Evolutionary conservation across 2,888 invertebrate species (phyloP).

Genomic region (Drosophila atripex): DNA sequence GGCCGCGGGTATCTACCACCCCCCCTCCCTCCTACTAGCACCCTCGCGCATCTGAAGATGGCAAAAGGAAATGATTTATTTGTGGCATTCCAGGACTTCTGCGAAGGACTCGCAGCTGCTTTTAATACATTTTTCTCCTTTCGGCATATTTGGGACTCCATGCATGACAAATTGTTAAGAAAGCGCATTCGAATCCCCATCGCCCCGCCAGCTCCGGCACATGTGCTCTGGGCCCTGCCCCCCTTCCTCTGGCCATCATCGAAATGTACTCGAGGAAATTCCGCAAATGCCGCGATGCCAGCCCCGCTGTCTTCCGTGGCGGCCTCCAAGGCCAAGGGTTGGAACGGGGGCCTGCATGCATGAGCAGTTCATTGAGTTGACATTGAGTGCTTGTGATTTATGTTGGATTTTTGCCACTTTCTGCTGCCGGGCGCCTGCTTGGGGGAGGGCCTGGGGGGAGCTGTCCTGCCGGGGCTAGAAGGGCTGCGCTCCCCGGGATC

Average conservation of each 20-base stretch:
- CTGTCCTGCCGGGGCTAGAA: background rate
- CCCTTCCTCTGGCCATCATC: conserved; percentile 67
- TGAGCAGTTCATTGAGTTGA: conserved; percentile 75
- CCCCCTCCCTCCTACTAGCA: conserved; percentile 13
- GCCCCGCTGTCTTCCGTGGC: conserved; percentile 31
- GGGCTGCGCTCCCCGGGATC: too few relatives aligned
- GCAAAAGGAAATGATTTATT: conserved; percentile 82
- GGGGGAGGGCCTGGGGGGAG: background rate
- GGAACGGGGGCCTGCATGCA: conserved; percentile 55
- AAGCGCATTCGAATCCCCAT: conserved; percentile 55
- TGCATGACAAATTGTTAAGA: conserved; percentile 79
- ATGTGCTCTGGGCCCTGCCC: conserved; percentile 31
- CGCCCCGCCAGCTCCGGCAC: background rate
- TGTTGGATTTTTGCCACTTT: conserved; percentile 53
- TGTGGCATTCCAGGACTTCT: conserved; percentile 64
- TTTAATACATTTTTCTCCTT: conserved; percentile 76
- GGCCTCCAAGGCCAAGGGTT: background rate
- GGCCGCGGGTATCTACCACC: conserved; percentile 42
- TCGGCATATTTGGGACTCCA: conserved; percentile 79
- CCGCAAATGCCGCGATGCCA: conserved; percentile 74
- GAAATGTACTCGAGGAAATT: conserved; percentile 76
- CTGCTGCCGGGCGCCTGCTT: conserved; percentile 15
- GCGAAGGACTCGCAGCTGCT: conserved; percentile 61
- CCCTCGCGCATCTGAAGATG: conserved; percentile 50
- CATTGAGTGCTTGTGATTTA: conserved; percentile 78